Base-by-base conservation (phyloP, 2,797 vertebrate genomes). In the Bradypus variegatus region DNA sequence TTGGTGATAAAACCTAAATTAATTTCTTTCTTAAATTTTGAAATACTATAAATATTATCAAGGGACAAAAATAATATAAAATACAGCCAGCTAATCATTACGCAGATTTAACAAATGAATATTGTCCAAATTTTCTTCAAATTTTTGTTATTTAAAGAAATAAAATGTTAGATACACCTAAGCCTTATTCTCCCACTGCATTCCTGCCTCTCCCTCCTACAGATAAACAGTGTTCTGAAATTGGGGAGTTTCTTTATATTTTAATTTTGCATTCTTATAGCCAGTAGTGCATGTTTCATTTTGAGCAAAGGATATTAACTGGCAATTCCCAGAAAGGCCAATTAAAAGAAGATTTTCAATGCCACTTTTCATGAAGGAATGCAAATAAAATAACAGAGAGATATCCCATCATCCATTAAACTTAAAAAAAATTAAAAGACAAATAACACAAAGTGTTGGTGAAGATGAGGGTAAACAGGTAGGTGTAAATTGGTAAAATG, bases 331-430 rank as follows among this genome's bases (percentile, higher is more conserved):
- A 94, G 48, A 80, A 92, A 77, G 21, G 8, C 38, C 70, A 72
- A 76, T 62, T 48, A 50, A 83, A 88, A 90, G 5, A 19, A 76
- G n/a, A 79, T 92, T 84, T 93, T 91, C 72, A 89, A 48, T 70
- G 87, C 87, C 13, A 92, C 31, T 86, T 23, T 79, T 69, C 64
- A 82, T 82, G n/a, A 79, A 21, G 60, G 19, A 79, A 79, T 41
- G 8, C 14, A 69, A 75, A 75, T 58, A 89, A 87, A 91, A 78
- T 67, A 89, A 62, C 21, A 89, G 27, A 31, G 36, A 94, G 45
- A 36, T 60, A 53, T 5, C 21, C 50, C 86, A 16, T 80, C 50
- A 89, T 55, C 48, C 36, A 72, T 21, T 41, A 92, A 15, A 85
- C 14, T 78, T 6, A 69, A 77, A 86, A 70, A 65, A 50, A 83